Evolutionary conservation across 2,113 vertebrate genomes (phyloP), one percentile per base, ranked within the genome.

Genomic region (Spermophilus dauricus): DNA sequence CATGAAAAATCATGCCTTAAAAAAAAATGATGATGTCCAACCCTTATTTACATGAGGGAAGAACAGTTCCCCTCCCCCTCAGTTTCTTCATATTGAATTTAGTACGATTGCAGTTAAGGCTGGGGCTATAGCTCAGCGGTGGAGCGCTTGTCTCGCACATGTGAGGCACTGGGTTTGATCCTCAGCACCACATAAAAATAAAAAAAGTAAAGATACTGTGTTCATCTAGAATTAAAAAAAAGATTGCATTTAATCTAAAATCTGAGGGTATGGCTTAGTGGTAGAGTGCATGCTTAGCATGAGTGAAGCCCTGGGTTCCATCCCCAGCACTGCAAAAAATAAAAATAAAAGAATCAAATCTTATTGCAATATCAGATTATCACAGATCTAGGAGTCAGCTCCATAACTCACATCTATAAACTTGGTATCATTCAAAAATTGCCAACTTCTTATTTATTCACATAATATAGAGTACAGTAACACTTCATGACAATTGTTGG

Each of bases 1-100:
- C 56, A 96, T 86, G 70, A 96, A 78, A 95, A 88, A 94, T 20
- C 61, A 91, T 39, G 56, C 37, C 80, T 94, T 82, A 39, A 88
- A 97, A 95, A 96, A 96, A 91, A 84, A 95, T 89, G 84, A 67
- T 76, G 2, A 42, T 86, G 39, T 48, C 42, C 89, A 89, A 70
- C 14, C 0, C 90, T 86, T 91, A 96, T 98, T 98, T 98, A 95
- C 58, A 75, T 96, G 96, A 97, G 89, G 96, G 97, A 97, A 97
- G 95, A 97, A 94, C 93, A 98, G 81, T 80, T 98, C 95, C 97
- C 93, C 48, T 45, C 48, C 48, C 82, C n/a, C 6, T 63, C 24
- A 86, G 34, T 83, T 98, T 98, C 70, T 98, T 98, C 91, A 97
- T 93, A 97, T 94, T 42, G 83, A 95, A 96, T 98, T 98, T 98